Conservation (phyloP, 2,888 invertebrate species). For the Agonopterix heracliana region DNA sequence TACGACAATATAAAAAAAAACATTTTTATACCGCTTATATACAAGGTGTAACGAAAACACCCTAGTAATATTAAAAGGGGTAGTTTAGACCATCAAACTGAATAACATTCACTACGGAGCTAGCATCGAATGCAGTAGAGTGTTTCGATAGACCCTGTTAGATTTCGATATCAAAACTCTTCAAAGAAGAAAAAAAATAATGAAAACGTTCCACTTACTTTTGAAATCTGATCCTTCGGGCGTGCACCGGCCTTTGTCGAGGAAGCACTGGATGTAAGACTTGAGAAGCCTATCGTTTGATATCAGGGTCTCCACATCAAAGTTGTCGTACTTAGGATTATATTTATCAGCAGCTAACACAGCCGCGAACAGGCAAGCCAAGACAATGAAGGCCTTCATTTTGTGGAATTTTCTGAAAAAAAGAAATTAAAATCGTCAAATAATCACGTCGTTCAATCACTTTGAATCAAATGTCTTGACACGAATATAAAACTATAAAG, state of each 20-base stretch:
- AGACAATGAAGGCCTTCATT: conserved; percentile 50
- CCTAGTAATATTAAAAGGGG: too few relatives aligned
- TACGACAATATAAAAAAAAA: too few relatives aligned
- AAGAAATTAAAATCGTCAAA: background rate
- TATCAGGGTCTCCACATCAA: conserved; percentile 83
- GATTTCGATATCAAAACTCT: too few relatives aligned
- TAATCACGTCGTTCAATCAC: conserved; percentile 22
- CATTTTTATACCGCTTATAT: too few relatives aligned
- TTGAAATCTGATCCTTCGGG: conserved; percentile 83
- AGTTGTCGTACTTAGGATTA: conserved; percentile 82
- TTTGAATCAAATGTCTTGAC: conserved; percentile 23
- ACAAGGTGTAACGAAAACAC: too few relatives aligned
- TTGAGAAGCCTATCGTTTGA: conserved; percentile 81
- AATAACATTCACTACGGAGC: too few relatives aligned
- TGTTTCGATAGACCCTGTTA: too few relatives aligned
- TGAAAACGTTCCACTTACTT: conserved; percentile 72
- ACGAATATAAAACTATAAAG: conserved; percentile 37
- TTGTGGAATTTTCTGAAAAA: conserved; percentile 16
- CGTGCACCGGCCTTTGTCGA: conserved; percentile 81
- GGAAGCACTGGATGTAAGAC: conserved; percentile 83
- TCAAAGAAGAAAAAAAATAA: too few relatives aligned
- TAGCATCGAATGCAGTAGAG: too few relatives aligned
- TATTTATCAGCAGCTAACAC: conserved; percentile 71
- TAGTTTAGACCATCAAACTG: too few relatives aligned
- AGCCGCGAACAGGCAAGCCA: conserved; percentile 47